Evolutionary conservation across 2,113 vertebrate genomes (phyloP), one percentile per base, ranked within the genome.

Genomic region (Dasypus novemcinctus): DNA sequence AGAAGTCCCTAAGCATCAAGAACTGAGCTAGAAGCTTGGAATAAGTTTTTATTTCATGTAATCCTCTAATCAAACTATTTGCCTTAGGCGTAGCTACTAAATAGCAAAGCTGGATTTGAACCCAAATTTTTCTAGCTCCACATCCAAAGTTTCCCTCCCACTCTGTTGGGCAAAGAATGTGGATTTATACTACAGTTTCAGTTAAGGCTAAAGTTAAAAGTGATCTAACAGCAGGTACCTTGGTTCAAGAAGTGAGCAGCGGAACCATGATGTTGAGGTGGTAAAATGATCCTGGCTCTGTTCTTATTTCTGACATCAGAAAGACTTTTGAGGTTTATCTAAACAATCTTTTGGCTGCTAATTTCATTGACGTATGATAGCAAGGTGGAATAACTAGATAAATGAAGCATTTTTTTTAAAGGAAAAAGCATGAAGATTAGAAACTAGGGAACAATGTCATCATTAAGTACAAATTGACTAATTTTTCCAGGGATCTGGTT

Each of bases 321-420:
- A 57, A 69, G 23, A 84, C 75, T 87, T 91, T 29, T 41, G 79
- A 90, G 69, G n/a, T 66, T 93, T 90, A 75, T 93, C 27, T 83
- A 79, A 92, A 76, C 49, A 80, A 57, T 89, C 63, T 74, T 86
- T 83, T 93, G 93, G 69, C 59, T 80, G 41, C 57, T 84, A 27
- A 87, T 89, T 95, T 64, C 61, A 33, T 33, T 90, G 85, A 80
- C 31, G 43, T 46, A 74, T 79, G 71, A 61, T 27, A 59, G 49
- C 91, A 83, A 95, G 75, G 41, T 84, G 36, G 95, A 97, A 89
- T 93, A 87, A 80, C 69, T 59, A 93, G n/a, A 11, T 68, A 95
- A 87, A 90, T 31, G 76, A 92, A 91, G 57, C 57, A 57, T 38
- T 43, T 52, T 71, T 86, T 95, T 68, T 20, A n/a, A 80, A 92